A percentile compares a stretch with the other conserved stretches of the same genome.
Conservation (phyloP, 2,113 vertebrate genomes). For the Hydrolagus affinis region DNA sequence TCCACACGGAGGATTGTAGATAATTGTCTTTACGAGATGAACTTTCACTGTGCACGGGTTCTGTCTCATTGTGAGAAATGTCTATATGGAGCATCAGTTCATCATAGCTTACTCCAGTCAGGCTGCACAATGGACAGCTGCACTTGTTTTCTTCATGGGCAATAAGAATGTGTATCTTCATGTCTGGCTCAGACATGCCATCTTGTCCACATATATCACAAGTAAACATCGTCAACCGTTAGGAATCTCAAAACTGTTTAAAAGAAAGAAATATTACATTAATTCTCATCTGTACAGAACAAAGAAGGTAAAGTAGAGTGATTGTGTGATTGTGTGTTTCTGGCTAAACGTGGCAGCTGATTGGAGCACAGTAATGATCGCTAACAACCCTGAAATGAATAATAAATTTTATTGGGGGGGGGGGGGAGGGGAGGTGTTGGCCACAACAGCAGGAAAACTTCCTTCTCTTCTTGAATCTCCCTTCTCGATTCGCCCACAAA, state of each 20-base stretch:
- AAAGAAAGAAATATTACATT: neutral
- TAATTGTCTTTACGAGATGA: neutral
- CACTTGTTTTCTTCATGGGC: constrained; percentile 52
- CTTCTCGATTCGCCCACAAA: too few relatives aligned
- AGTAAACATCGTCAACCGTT: constrained; percentile 51
- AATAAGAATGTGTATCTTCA: constrained; percentile 55
- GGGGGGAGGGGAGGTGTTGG: too few relatives aligned
- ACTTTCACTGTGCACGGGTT: neutral
- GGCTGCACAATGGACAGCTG: constrained; percentile 58
- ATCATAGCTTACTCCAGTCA: constrained; percentile 56
- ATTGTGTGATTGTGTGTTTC: too few relatives aligned
- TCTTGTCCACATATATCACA: constrained; percentile 67
- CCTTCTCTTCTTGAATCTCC: too few relatives aligned
- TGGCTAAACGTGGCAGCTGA: too few relatives aligned
- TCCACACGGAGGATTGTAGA: neutral
- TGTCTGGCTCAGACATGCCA: constrained; percentile 54
- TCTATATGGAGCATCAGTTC: constrained; percentile 60
- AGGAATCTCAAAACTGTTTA: neutral
- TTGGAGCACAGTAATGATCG: too few relatives aligned
- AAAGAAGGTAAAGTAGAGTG: neutral
- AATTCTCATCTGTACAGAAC: neutral
- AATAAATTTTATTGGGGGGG: too few relatives aligned
- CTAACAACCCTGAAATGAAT: too few relatives aligned
- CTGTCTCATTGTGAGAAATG: constrained; percentile 52
- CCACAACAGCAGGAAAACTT: too few relatives aligned